Evolutionary conservation across 2,113 vertebrate species (phyloP).

Genomic region (Xyrauchen texanus): DNA sequence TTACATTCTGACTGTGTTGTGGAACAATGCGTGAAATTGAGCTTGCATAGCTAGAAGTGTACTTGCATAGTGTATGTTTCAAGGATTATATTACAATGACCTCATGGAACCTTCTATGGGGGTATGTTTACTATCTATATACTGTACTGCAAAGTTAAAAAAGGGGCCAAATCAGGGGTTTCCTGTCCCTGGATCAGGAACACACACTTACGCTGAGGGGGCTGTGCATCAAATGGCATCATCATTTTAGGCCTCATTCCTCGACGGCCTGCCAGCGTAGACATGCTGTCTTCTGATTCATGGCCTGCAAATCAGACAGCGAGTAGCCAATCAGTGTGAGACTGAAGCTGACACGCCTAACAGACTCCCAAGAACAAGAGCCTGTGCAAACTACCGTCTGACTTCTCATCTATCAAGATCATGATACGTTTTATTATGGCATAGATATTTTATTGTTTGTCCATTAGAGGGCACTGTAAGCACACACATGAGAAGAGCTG

Average conservation of each 20-base stretch:
- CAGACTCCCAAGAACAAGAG: conserved; percentile 22
- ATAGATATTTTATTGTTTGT: background rate
- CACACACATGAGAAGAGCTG: background rate
- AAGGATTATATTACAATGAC: too few species aligned
- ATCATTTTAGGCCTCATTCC: conserved; percentile 99
- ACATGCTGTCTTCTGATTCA: conserved; percentile 97
- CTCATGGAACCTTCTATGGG: background rate
- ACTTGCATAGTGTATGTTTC: too few species aligned
- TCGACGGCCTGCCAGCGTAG: conserved; percentile 90
- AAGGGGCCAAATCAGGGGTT: too few species aligned
- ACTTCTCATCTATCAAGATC: background rate
- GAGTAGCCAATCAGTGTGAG: conserved; percentile 73
- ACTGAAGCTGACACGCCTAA: conserved; percentile 12
- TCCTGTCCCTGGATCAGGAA: background rate
- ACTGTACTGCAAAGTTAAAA: background rate
- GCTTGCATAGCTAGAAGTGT: too few species aligned
- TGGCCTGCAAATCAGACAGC: conserved; percentile 83
- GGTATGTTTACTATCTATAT: background rate
- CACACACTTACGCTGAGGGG: conserved; percentile 94
- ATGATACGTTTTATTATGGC: background rate
- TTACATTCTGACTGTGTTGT: too few species aligned
- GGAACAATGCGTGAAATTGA: too few species aligned
- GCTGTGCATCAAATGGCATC: conserved; percentile 99
- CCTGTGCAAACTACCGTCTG: conserved; percentile 11
- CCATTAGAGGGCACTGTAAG: conserved; percentile 47